Percentiles rank a stretch among this genome's conserved stretches.
Conservation (phyloP, 2,797 vertebrate genomes). For the Bovichtus diacanthus region DNA sequence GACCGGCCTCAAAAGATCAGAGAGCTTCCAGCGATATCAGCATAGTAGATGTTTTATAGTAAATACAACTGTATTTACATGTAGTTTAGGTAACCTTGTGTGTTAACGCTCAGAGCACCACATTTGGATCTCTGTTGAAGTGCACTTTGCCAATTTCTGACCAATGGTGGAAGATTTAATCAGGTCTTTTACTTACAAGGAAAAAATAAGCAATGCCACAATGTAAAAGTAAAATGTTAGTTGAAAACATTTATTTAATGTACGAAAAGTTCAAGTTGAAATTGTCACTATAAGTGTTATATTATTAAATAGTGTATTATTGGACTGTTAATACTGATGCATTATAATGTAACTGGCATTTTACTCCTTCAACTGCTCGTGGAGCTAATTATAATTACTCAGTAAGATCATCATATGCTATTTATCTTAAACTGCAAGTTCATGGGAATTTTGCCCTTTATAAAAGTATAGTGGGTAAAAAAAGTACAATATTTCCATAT, state of each 20-base stretch:
- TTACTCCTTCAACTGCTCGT: neutral
- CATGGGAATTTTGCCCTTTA: neutral
- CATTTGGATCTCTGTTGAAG: neutral
- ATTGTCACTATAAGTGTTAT: neutral
- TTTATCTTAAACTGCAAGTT: neutral
- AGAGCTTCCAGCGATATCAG: neutral
- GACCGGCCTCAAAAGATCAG: neutral
- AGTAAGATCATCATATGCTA: neutral
- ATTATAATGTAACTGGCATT: neutral
- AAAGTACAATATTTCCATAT: neutral
- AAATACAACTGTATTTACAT: neutral
- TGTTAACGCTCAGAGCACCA: neutral
- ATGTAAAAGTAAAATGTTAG: neutral
- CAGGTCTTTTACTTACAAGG: neutral
- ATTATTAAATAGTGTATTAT: neutral
- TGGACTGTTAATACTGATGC: neutral
- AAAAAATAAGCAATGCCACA: neutral
- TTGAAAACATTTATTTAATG: neutral
- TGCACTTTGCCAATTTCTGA: neutral
- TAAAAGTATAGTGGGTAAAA: neutral
- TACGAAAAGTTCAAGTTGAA: neutral
- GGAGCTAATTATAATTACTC: neutral
- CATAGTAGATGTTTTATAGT: neutral
- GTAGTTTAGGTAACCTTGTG: neutral
- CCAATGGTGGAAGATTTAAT: neutral